phyloP scores from a whole-genome alignment of 2,797 vertebrate genomes.

The Pseudomugil tenellus region DNA sequence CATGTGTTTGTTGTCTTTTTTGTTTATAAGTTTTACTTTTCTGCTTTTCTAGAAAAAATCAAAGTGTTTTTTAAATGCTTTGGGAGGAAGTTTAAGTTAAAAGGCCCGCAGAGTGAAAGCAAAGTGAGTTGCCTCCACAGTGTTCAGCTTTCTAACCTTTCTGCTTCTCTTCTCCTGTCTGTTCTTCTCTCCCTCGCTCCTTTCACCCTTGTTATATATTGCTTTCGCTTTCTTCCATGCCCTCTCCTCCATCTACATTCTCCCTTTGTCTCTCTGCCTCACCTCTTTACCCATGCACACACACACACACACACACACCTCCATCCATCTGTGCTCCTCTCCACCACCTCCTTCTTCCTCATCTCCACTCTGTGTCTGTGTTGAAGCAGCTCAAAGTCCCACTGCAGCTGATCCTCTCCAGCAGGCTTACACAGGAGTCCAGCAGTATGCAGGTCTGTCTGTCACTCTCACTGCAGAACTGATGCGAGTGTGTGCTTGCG shows the following conservation, averaged over 20 bases:
- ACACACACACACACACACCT: constrained; percentile 30
- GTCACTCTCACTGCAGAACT: constrained; percentile 62
- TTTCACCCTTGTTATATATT: constrained; percentile 59
- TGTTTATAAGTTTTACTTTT: constrained; percentile 43
- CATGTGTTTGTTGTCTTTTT: constrained; percentile 16
- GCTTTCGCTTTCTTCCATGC: constrained; percentile 48
- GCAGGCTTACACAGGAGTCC: constrained; percentile 99
- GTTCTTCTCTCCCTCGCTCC: constrained; percentile 48
- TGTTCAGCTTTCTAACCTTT: constrained; percentile 65
- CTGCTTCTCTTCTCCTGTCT: constrained; percentile 62
- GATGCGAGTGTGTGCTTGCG: constrained; percentile 33
- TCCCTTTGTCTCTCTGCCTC: constrained; percentile 47
- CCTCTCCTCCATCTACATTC: constrained; percentile 65
- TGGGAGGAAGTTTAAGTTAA: constrained; percentile 34
- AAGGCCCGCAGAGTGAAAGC: constrained; percentile 34
- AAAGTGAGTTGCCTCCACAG: constrained; percentile 36
- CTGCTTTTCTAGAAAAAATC: constrained; percentile 7
- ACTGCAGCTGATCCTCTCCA: constrained; percentile 97
- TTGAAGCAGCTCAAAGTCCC: constrained; percentile 95
- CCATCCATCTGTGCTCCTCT: constrained; percentile 35
- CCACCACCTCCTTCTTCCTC: constrained; percentile 10
- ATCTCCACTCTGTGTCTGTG: constrained; percentile 61
- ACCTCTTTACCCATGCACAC: constrained; percentile 22
- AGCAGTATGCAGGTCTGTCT: constrained; percentile 98
- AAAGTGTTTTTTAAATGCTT: constrained; percentile 34